phyloP scores from a whole-genome alignment of 2,797 vertebrate species.

The Nothura maculosa region DNA sequence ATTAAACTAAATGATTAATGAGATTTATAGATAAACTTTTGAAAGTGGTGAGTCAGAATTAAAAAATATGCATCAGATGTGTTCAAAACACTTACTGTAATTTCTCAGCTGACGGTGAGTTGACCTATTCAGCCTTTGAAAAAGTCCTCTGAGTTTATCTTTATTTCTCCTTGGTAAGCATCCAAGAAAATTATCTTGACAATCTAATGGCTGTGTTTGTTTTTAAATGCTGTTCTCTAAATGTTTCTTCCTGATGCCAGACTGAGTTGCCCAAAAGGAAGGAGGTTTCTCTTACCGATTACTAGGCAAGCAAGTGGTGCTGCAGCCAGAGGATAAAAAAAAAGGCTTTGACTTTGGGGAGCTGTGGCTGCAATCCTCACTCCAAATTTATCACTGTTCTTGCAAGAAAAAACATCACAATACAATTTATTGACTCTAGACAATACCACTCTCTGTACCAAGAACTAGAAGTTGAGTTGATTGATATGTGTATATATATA shows the following conservation, averaged over 20 bases:
- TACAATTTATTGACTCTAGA: neutral
- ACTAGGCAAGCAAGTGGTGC: neutral
- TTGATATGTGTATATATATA: too few relatives aligned
- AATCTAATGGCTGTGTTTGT: slow-evolving; percentile 18
- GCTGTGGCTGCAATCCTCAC: neutral
- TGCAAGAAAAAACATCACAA: neutral
- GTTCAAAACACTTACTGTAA: neutral
- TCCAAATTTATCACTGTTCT: neutral
- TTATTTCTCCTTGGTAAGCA: neutral
- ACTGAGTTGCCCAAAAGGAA: slow-evolving; percentile 8
- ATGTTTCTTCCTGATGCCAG: slow-evolving; percentile 8
- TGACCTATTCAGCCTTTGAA: neutral
- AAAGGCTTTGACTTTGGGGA: neutral
- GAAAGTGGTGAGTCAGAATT: neutral
- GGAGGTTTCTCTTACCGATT: slow-evolving; percentile 21
- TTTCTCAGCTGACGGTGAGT: neutral
- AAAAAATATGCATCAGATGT: neutral
- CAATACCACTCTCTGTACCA: neutral
- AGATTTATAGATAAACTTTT: neutral
- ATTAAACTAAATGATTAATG: neutral
- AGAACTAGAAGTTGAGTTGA: neutral
- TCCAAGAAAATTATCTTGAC: neutral
- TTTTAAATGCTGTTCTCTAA: slow-evolving; percentile 31
- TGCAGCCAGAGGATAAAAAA: slow-evolving; percentile 24
- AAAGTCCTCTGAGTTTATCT: neutral